Evolutionary conservation across 1,140 invertebrate species (phyloP).

Genomic region (Epicauta chinensis): DNA sequence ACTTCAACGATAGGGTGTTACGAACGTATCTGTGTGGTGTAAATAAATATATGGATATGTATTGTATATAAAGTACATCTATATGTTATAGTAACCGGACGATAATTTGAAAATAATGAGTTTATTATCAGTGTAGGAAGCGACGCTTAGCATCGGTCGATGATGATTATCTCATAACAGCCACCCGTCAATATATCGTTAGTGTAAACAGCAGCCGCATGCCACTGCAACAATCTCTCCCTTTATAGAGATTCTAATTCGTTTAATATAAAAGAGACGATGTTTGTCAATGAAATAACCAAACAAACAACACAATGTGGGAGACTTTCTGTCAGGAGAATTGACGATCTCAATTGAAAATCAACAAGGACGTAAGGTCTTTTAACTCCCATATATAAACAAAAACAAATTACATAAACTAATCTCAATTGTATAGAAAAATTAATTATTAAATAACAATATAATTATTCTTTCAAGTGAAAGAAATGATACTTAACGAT

Average conservation of each 20-base stretch:
- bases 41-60: conserved; percentile 3
- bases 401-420: too few species aligned
- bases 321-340: background rate
- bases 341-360: background rate
- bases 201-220: conserved; percentile 23
- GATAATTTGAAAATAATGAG: conserved; percentile 32
- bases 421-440: too few species aligned
- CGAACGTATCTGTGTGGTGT: conserved; percentile 6
- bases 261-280: background rate
- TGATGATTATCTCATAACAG: conserved; percentile 26
- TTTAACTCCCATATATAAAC: too few species aligned
- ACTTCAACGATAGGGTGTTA: background rate
- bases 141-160: conserved; percentile 24
- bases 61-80: too few species aligned
- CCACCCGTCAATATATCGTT: conserved; percentile 20
- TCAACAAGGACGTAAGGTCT: too few species aligned
- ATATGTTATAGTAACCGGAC: background rate
- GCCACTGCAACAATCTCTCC: background rate
- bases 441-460: too few species aligned
- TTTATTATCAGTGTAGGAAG: conserved; percentile 26
- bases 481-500: too few species aligned
- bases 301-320: background rate
- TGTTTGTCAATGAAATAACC: background rate
- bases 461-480: too few species aligned
- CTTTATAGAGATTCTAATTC: background rate